Evolutionary conservation across 2,888 invertebrate genomes (phyloP).

Genomic region (Diplolepis rosae): DNA sequence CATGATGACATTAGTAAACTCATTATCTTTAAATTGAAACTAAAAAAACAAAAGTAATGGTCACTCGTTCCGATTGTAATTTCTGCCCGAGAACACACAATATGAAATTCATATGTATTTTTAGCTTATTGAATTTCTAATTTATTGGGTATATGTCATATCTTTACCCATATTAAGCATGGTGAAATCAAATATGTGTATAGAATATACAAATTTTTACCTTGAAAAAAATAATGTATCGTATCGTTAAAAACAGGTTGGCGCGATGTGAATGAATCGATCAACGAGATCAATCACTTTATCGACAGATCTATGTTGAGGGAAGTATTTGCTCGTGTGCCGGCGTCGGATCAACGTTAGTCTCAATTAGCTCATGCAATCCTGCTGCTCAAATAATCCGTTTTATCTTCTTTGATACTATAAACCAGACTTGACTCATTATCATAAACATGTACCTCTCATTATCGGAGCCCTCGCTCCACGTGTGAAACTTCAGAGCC

Average conservation of each 20-base stretch:
- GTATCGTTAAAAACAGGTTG: too few species aligned
- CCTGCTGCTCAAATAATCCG: constrained; percentile 2
- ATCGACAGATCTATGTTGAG: constrained; percentile 8
- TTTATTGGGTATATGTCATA: too few species aligned
- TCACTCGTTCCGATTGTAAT: background rate
- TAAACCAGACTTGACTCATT: constrained; percentile 40
- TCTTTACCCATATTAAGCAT: too few species aligned
- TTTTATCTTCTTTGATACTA: constrained; percentile 22
- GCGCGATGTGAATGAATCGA: constrained; percentile 3
- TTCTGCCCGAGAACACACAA: too few species aligned
- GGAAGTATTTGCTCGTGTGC: constrained; percentile 11
- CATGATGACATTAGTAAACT: constrained; percentile 7
- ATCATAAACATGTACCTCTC: constrained; percentile 52
- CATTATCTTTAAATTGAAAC: background rate
- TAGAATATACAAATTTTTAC: too few species aligned
- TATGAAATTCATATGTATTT: too few species aligned
- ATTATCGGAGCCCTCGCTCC: constrained; percentile 41
- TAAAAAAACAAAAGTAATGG: background rate
- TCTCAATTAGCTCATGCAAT: constrained; percentile 27
- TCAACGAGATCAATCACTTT: constrained; percentile 9
- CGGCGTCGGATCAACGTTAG: constrained; percentile 3
- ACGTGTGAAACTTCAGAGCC: constrained; percentile 38
- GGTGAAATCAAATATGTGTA: too few species aligned
- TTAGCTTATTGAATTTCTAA: too few species aligned
- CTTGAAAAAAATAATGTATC: too few species aligned